Conservation (phyloP, 2,888 invertebrate genomes). For the Monopis laevigella region DNA sequence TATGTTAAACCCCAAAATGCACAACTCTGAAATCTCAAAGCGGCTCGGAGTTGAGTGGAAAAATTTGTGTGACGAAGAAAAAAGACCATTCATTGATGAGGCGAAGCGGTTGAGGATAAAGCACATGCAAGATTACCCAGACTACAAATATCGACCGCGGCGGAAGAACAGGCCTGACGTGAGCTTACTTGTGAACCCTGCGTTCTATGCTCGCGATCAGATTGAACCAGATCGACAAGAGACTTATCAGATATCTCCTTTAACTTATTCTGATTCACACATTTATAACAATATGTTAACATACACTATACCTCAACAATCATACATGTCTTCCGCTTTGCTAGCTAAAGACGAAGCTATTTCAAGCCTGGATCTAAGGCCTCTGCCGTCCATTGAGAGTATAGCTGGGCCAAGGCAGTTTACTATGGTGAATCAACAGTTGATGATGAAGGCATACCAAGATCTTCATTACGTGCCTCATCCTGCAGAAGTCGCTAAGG, state of each 20-base stretch:
- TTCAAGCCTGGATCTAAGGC: slow-evolving; percentile 43
- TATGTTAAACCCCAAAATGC: slow-evolving; percentile 81
- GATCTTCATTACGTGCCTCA: slow-evolving; percentile 50
- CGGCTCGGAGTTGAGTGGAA: slow-evolving; percentile 88
- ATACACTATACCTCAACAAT: slow-evolving; percentile 40
- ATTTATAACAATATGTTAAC: slow-evolving; percentile 57
- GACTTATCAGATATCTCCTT: slow-evolving; percentile 35
- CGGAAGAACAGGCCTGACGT: slow-evolving; percentile 67
- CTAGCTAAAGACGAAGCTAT: slow-evolving; percentile 45
- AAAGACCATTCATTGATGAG: slow-evolving; percentile 89
- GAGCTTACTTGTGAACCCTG: slow-evolving; percentile 33
- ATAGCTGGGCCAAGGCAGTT: slow-evolving; percentile 56
- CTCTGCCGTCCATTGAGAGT: slow-evolving; percentile 57
- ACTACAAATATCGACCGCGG: slow-evolving; percentile 75
- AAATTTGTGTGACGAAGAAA: slow-evolving; percentile 78
- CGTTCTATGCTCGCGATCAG: slow-evolving; percentile 27
- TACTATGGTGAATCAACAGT: slow-evolving; percentile 54
- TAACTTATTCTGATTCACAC: slow-evolving; percentile 46
- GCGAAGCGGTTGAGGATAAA: slow-evolving; percentile 79
- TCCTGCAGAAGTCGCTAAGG: slow-evolving; percentile 45
- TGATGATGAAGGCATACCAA: slow-evolving; percentile 62
- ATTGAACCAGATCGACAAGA: slow-evolving; percentile 41
- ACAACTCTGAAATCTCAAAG: slow-evolving; percentile 84
- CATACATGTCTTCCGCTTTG: slow-evolving; percentile 37
- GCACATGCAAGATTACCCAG: slow-evolving; percentile 78